Base-by-base conservation (phyloP, 2,113 vertebrate genomes). In the Macquaria ambigua region DNA sequence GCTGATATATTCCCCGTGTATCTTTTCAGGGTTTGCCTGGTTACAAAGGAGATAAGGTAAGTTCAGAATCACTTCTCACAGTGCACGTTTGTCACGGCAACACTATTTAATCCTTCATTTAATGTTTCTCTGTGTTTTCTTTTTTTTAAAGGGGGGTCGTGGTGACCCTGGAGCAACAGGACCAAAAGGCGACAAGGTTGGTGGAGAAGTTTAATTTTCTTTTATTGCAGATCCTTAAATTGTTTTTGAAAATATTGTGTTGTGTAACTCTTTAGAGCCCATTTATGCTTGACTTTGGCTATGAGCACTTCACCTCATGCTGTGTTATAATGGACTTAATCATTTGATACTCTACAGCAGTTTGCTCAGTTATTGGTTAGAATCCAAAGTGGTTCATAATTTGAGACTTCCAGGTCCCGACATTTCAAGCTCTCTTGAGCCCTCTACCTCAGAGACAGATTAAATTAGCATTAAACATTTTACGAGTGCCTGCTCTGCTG, bases 171-270 rank as follows among this genome's bases (percentile, higher is more conserved):
- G 93, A 68, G n/a, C 68, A 37, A 14, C 52, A 25, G 94, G 94
- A 87, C 83, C 82, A 72, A 95, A 93, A 79, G 94, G 94, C 1
- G 85, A 94, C 63, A 94, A 94, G 88, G 94, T 95, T 82, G 67
- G 90, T 74, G 34, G 34, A 63, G 18, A 80, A 37, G 21, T 75
- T 1, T 74, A 0, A 34, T 73, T 62, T 71, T 64, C 28, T 52
- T 63, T 18, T 0, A 0, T 21, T 31, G 9, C 31, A 58, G 10
- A 23, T 41, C 8, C 15, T 74, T 31, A 52, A 52, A 63, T 69
- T 55, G 14, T 74, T 62, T 58, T 66, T 46, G 15, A 63, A 48
- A 37, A n/a, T 14, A 8, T 23, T 48, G 6, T 15, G 14, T n/a
- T 62, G 70, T 58, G 8, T 48, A 64, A 52, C 41, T 73, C 3